Percentiles rank a stretch among this genome's conserved stretches.
phyloP scores from a whole-genome alignment of 2,797 vertebrate genomes.

The Cryptoblepharus egeriae region DNA sequence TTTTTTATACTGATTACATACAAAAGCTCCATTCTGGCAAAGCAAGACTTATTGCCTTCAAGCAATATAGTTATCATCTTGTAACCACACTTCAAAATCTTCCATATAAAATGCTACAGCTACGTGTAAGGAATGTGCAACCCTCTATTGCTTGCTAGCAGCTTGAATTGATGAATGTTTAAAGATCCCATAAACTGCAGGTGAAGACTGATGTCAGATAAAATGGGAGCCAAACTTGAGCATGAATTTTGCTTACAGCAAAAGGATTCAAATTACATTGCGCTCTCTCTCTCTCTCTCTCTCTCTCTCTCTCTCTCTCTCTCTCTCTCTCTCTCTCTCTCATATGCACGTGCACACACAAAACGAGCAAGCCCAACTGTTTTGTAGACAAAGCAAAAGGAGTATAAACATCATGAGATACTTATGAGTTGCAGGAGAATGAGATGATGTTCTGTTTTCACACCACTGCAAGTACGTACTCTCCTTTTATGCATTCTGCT shows the following conservation, averaged over 20 bases:
- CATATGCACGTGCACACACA: background rate
- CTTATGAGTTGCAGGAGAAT: slow-evolving; percentile 45
- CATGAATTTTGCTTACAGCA: slow-evolving; percentile 51
- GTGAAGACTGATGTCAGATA: slow-evolving; percentile 55
- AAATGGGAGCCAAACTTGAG: slow-evolving; percentile 48
- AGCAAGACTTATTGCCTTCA: slow-evolving; percentile 73
- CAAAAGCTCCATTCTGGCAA: slow-evolving; percentile 77
- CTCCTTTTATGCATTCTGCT: slow-evolving; percentile 28
- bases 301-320: no score
- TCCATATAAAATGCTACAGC: slow-evolving; percentile 58
- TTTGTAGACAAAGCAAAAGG: slow-evolving; percentile 46
- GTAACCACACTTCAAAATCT: slow-evolving; percentile 77
- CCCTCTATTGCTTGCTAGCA: slow-evolving; percentile 62
- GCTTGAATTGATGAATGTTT: slow-evolving; percentile 70
- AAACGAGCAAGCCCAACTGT: slow-evolving; percentile 41
- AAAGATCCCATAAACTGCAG: slow-evolving; percentile 73
- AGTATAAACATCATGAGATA: slow-evolving; percentile 31
- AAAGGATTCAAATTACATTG: slow-evolving; percentile 47
- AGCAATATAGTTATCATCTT: slow-evolving; percentile 80
- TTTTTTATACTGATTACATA: slow-evolving; percentile 77
- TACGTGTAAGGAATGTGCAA: slow-evolving; percentile 73
- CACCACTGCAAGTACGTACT: slow-evolving; percentile 32
- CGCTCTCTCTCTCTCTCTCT: slow-evolving; percentile 49
- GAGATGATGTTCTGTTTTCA: slow-evolving; percentile 36
- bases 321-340: no score